A percentile compares a stretch with the other conserved stretches of the same genome.
phyloP scores from a whole-genome alignment of 2,888 invertebrate genomes.

The Apodemia hepburni region DNA sequence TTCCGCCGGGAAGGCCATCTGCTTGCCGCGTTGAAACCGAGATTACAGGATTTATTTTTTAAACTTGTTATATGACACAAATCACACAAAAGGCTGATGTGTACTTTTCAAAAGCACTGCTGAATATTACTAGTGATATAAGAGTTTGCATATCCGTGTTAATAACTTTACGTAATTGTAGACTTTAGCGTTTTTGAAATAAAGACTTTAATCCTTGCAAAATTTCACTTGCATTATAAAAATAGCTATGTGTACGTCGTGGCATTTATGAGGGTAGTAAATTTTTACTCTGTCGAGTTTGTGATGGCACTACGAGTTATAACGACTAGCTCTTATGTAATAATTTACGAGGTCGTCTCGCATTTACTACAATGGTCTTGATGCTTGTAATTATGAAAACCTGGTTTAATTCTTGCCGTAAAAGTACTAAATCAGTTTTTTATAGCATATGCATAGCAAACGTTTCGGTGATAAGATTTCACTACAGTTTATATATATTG shows the following conservation, averaged over 20 bases:
- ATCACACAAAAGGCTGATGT: not conserved
- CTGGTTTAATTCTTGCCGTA: not conserved
- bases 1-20: too few species aligned
- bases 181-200: not conserved
- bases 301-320: conserved; percentile 17
- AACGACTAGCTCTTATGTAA: conserved; percentile 21
- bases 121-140: not conserved
- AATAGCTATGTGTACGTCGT: conserved; percentile 2
- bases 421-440: not conserved
- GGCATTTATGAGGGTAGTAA: conserved; percentile 22
- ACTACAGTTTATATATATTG: too few species aligned
- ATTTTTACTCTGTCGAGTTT: conserved; percentile 18
- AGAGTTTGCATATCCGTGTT: not conserved
- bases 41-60: not conserved
- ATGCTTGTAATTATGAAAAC: conserved; percentile 3
- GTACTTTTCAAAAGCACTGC: not conserved
- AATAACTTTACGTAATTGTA: not conserved
- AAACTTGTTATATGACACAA: not conserved
- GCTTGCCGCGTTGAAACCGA: too few species aligned
- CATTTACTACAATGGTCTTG: conserved; percentile 2
- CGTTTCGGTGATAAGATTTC: not conserved
- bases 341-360: conserved; percentile 22
- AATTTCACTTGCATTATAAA: not conserved
- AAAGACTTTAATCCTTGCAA: not conserved
- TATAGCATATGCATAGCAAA: not conserved